Percentiles rank a stretch among this genome's conserved stretches.
Evolutionary conservation across 1,140 invertebrate species (phyloP).

Genomic region (Cherax destructor): DNA sequence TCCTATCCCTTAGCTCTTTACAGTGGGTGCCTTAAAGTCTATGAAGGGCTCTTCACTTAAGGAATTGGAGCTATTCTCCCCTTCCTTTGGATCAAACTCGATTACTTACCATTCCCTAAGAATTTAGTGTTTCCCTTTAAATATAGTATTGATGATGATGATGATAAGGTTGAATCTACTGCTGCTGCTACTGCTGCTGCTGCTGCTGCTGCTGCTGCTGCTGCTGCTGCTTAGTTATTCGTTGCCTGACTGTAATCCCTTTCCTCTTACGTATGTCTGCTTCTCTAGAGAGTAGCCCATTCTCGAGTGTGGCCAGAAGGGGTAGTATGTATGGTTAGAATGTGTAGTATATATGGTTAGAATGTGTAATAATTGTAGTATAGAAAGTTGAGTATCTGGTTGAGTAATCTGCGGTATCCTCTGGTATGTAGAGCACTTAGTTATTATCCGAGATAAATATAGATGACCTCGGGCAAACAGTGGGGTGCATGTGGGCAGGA

Average conservation of each 20-base stretch:
- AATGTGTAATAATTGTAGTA: too few species aligned
- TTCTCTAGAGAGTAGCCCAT: background rate
- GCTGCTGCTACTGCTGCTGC: background rate
- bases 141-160: background rate
- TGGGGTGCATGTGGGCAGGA: too few species aligned
- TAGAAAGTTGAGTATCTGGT: too few species aligned
- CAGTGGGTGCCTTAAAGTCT: background rate
- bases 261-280: background rate
- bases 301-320: background rate
- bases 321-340: too few species aligned
- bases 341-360: too few species aligned
- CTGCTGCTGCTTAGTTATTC: background rate
- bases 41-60: background rate
- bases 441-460: too few species aligned
- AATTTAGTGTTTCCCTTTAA: background rate
- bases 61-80: background rate
- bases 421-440: too few species aligned
- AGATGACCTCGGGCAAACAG: too few species aligned
- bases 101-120: background rate
- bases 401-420: too few species aligned
- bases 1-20: too few species aligned
- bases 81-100: too few species aligned
- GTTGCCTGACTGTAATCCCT: background rate
- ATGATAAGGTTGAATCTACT: background rate
- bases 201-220: background rate